These are phyloP conservation scores for Cephus pulcher DNA, from an alignment of 2,888 invertebrate genomes.

Conservation along the genomic window DNA sequence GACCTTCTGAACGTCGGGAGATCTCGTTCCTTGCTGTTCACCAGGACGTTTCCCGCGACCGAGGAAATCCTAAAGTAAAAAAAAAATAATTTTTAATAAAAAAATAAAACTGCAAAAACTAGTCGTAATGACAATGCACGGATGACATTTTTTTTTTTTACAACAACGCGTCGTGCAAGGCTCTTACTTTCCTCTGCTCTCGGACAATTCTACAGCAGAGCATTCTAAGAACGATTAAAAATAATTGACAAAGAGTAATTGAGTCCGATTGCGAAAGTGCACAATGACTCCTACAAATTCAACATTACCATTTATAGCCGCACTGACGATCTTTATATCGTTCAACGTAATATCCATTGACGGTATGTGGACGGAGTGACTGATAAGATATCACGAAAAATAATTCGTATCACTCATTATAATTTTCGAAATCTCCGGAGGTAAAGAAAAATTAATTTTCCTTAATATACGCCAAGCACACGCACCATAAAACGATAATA, in stretches of 20 bases:
- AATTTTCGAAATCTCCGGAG: no score
- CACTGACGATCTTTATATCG: neutral
- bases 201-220: neutral
- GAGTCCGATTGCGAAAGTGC: neutral
- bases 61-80: conserved; percentile 62
- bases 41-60: conserved; percentile 75
- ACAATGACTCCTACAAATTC: neutral
- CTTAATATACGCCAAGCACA: no score
- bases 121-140: neutral
- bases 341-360: no score
- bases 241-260: conserved; percentile 16
- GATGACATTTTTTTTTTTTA: neutral
- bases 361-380: no score
- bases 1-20: conserved; percentile 71
- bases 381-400: no score
- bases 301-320: neutral
- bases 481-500: neutral
- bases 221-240: neutral
- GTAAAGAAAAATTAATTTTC: no score
- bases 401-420: no score
- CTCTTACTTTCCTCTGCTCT: neutral
- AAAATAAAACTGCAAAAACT: neutral
- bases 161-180: neutral
- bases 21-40: conserved; percentile 79
- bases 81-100: neutral